These are phyloP conservation scores for Maconellicoccus hirsutus DNA, from an alignment of 1,140 invertebrate species.

Conservation along the genomic window DNA sequence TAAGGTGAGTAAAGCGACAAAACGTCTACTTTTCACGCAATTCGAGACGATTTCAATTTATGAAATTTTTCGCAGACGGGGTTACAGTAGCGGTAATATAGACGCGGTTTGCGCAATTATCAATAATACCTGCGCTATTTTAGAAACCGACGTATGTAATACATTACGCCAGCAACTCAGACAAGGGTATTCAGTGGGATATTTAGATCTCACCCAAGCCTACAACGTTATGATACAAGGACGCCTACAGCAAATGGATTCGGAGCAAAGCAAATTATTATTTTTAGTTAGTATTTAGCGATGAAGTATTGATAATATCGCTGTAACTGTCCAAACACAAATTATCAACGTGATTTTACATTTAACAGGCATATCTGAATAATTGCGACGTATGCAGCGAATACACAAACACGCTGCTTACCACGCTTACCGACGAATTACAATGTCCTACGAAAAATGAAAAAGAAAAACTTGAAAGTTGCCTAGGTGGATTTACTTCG, in stretches of 20 bases:
- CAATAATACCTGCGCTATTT: slow-evolving; percentile 78
- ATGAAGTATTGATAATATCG: background rate
- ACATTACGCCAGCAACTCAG: slow-evolving; percentile 62
- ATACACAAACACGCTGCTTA: slow-evolving; percentile 69
- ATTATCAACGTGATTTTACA: too few species aligned
- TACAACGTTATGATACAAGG: slow-evolving; percentile 70
- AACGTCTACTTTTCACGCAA: too few species aligned
- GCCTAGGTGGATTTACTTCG: slow-evolving; percentile 59
- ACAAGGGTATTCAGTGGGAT: slow-evolving; percentile 74
- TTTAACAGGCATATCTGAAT: slow-evolving; percentile 67
- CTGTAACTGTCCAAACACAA: background rate
- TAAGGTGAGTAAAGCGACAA: too few species aligned
- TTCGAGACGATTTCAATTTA: too few species aligned
- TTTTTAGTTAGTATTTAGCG: slow-evolving; percentile 49
- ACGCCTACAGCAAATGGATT: slow-evolving; percentile 64
- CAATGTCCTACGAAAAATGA: slow-evolving; percentile 49
- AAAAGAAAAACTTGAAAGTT: slow-evolving; percentile 59
- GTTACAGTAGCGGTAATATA: slow-evolving; percentile 76
- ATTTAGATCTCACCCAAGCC: slow-evolving; percentile 66
- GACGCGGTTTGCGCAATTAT: slow-evolving; percentile 94
- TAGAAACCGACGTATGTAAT: slow-evolving; percentile 76
- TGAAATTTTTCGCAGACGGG: slow-evolving; percentile 46
- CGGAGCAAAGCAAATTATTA: slow-evolving; percentile 55
- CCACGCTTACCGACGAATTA: slow-evolving; percentile 59
- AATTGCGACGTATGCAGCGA: slow-evolving; percentile 87